These are phyloP conservation scores for Bubalus kerabau DNA, from an alignment of 2,113 vertebrate genomes.

Conservation along the genomic window DNA sequence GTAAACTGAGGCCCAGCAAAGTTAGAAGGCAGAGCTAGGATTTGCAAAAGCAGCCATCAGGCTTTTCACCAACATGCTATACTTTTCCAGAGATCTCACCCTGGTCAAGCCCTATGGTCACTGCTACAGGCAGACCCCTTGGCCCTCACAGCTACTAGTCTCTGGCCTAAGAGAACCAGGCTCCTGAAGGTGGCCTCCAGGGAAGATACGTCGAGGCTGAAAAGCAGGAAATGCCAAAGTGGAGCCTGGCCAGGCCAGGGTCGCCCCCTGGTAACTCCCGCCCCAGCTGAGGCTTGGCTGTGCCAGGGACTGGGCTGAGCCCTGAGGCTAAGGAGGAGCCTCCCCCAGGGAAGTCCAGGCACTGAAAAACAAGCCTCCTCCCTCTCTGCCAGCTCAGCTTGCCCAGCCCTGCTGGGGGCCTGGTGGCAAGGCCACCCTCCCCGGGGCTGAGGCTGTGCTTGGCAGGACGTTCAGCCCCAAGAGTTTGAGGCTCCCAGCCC, in stretches of 20 bases:
- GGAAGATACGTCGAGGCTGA: not conserved
- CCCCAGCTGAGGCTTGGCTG: not conserved
- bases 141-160: not conserved
- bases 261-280: not conserved
- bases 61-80: not conserved
- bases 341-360: not conserved
- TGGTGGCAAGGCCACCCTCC: not conserved
- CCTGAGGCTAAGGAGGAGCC: not conserved
- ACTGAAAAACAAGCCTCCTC: constrained; percentile 32
- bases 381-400: constrained; percentile 26
- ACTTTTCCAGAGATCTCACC: not conserved
- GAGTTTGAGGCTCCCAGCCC: not conserved
- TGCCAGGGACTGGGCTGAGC: not conserved
- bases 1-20: not conserved
- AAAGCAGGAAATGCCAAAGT: not conserved
- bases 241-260: not conserved
- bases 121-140: not conserved
- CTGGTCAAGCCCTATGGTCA: not conserved
- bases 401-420: not conserved
- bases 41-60: not conserved
- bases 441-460: not conserved
- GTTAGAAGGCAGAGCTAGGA: not conserved
- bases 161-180: not conserved
- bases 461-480: not conserved
- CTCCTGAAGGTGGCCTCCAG: not conserved